phyloP scores from a whole-genome alignment of 2,888 invertebrate species.

The Biston betularia region DNA sequence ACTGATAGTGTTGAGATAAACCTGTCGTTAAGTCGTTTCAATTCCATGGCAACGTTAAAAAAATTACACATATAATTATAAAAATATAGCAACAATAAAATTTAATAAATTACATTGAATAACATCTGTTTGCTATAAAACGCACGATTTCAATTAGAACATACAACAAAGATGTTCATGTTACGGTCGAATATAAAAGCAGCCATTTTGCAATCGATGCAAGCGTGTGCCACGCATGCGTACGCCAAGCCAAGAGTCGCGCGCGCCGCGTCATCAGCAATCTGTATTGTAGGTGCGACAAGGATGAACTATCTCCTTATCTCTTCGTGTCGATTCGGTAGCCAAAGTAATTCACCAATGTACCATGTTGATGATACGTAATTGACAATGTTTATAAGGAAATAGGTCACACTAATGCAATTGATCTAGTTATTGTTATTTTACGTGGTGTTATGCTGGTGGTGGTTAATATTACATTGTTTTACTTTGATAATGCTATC shows the following conservation, averaged over 20 bases:
- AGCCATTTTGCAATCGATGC: constrained; percentile 68
- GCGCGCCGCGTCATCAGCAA: constrained; percentile 49
- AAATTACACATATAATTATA: not conserved
- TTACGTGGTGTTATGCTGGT: not conserved
- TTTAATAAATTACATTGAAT: not conserved
- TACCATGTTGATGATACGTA: constrained; percentile 15
- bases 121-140: constrained; percentile 7
- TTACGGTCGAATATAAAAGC: constrained; percentile 54
- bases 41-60: not conserved
- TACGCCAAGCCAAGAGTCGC: constrained; percentile 50
- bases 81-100: not conserved
- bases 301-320: constrained; percentile 21
- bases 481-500: not conserved
- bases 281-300: constrained; percentile 36
- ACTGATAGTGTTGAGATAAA: constrained; percentile 27
- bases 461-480: not conserved
- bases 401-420: constrained; percentile 19
- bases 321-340: constrained; percentile 26
- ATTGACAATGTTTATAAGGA: constrained; percentile 22
- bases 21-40: constrained; percentile 14
- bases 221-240: constrained; percentile 52
- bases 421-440: constrained; percentile 7
- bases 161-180: constrained; percentile 46
- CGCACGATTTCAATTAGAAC: constrained; percentile 25
- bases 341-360: constrained; percentile 25